Percentiles rank a stretch among this genome's conserved stretches.
Conservation (phyloP, 1,140 invertebrate species). For the Agrilus planipennis region DNA sequence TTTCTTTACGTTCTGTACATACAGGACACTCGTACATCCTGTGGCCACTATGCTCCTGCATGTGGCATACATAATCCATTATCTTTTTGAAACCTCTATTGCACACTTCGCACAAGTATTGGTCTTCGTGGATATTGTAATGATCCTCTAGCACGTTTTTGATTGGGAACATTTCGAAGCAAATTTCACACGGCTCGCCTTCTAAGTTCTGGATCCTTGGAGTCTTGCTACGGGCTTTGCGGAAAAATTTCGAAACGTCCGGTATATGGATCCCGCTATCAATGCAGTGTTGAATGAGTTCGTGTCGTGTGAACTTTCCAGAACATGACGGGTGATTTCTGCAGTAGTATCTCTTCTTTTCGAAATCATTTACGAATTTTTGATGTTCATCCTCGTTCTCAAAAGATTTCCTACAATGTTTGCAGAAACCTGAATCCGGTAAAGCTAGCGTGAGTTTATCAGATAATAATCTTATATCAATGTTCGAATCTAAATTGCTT, state of each 20-base stretch:
- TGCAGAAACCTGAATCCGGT: too few species aligned
- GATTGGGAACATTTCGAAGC: slow-evolving; percentile 41
- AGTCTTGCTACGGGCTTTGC: neutral
- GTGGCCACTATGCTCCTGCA: neutral
- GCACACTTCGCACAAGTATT: slow-evolving; percentile 12
- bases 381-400: too few species aligned
- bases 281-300: too few species aligned
- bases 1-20: slow-evolving; percentile 13
- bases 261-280: neutral
- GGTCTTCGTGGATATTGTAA: slow-evolving; percentile 36
- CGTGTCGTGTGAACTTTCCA: too few species aligned
- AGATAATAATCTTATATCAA: too few species aligned
- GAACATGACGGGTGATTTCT: too few species aligned
- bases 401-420: too few species aligned
- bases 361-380: too few species aligned
- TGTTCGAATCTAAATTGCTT: too few species aligned
- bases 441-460: too few species aligned
- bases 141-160: slow-evolving; percentile 41
- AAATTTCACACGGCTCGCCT: slow-evolving; percentile 34
- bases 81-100: slow-evolving; percentile 8
- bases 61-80: slow-evolving; percentile 12
- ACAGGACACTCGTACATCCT: neutral
- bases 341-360: too few species aligned
- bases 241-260: slow-evolving; percentile 2
- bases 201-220: slow-evolving; percentile 6